Evolutionary conservation across 2,113 vertebrate genomes (phyloP).

Genomic region (Pygoscelis adeliae): DNA sequence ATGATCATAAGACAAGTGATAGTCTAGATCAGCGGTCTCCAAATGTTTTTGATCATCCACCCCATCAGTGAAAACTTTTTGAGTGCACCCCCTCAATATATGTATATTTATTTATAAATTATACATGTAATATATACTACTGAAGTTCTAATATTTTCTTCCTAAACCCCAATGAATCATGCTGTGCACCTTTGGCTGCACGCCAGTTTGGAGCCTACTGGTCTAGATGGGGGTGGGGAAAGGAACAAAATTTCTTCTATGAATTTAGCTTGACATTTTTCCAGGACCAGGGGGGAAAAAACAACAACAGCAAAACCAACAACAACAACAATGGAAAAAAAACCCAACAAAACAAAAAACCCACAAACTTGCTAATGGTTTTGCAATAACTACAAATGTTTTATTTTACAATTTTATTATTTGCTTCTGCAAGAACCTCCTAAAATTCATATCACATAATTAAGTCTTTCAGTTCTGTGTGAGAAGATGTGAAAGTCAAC

Average conservation of each 20-base stretch:
- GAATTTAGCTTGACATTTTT: neutral
- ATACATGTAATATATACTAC: neutral
- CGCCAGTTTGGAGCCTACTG: neutral
- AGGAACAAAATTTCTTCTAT: neutral
- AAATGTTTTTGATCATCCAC: neutral
- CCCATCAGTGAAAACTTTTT: neutral
- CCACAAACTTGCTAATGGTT: neutral
- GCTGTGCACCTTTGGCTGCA: neutral
- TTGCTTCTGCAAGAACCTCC: neutral
- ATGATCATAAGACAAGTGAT: neutral
- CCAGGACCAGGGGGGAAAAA: rapidly evolving
- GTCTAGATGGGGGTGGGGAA: neutral
- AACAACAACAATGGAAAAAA: neutral
- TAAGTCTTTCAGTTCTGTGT: neutral
- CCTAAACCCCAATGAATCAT: neutral
- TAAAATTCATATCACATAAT: neutral
- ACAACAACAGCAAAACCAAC: neutral
- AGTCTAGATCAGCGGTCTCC: neutral
- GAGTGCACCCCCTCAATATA: neutral
- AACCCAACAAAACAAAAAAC: too few species aligned
- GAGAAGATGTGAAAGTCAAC: neutral
- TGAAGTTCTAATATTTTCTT: neutral
- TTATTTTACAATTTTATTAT: neutral
- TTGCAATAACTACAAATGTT: neutral
- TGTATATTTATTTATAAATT: neutral